Conservation (phyloP, 2,797 vertebrate species). For the Cichlasoma orientale region DNA sequence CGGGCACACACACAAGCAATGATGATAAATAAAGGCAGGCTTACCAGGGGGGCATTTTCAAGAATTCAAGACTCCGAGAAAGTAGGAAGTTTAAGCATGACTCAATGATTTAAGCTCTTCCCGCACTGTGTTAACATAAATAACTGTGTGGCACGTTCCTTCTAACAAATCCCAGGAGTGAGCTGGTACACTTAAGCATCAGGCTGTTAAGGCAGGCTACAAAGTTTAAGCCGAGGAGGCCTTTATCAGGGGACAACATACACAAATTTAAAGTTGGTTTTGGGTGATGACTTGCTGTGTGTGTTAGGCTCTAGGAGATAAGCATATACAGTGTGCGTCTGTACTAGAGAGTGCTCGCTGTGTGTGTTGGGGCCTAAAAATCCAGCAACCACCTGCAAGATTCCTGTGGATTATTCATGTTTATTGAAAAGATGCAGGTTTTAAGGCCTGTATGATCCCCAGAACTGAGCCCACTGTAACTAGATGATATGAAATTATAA, state of each 20-base stretch:
- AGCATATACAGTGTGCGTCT: slow-evolving; percentile 43
- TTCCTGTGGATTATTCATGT: slow-evolving; percentile 65
- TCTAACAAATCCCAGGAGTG: slow-evolving; percentile 31
- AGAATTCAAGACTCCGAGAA: slow-evolving; percentile 35
- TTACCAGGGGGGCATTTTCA: slow-evolving; percentile 30
- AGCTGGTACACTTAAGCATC: slow-evolving; percentile 18
- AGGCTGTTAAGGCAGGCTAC: slow-evolving; percentile 14
- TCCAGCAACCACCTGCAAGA: slow-evolving; percentile 78
- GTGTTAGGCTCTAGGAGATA: slow-evolving; percentile 53
- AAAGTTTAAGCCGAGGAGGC: slow-evolving; percentile 40
- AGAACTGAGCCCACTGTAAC: not conserved
- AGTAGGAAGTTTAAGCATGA: slow-evolving; percentile 60
- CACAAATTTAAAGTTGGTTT: slow-evolving; percentile 55
- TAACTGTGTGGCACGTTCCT: slow-evolving; percentile 45
- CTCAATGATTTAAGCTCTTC: slow-evolving; percentile 50
- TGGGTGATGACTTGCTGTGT: slow-evolving; percentile 22
- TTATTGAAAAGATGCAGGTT: slow-evolving; percentile 34
- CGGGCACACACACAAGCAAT: too few relatives aligned
- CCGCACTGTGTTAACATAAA: slow-evolving; percentile 52
- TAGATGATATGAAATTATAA: not conserved
- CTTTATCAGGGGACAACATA: slow-evolving; percentile 63
- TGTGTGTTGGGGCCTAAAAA: slow-evolving; percentile 51
- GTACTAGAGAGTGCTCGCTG: slow-evolving; percentile 35
- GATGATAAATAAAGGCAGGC: slow-evolving; percentile 5
- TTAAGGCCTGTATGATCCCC: slow-evolving; percentile 3